Base-by-base conservation (phyloP, 2,888 invertebrate genomes). In the Eumerus sabulonum region DNA sequence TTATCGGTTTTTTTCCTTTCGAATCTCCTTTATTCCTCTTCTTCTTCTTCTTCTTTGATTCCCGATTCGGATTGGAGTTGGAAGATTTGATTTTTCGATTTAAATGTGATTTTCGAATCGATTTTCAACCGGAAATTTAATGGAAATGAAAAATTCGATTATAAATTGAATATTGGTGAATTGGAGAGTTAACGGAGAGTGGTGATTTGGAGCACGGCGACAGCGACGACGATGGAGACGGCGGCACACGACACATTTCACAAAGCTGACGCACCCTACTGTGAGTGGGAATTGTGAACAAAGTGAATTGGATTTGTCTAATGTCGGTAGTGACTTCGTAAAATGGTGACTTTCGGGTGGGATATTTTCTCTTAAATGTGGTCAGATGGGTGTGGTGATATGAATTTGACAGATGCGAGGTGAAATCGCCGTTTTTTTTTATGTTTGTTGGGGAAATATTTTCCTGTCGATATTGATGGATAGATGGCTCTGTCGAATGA, bases 241-340 rank as follows among this genome's bases (percentile, higher is more conserved):
- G 19, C 60, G 16, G 11, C 12, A 50, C 60, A 71, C 70, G 53
- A 66, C 76, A 71, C 70, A 62, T 70, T 76, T 66, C 60, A 53
- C 64, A 62, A 74, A 51, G 81, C 81, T 81, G 81, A 81, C 81
- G 76, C 81, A 76, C 81, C 81, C 81, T 71, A 81, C 70, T 74
- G 63, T 50, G 74, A 74, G 60, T 68, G 57, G 53, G 74, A 56
- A 48, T 56, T 64, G 59, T 60, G 68, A 74, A 79, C 79, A 74
- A 79, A 79, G 79, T 79, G 64, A 70, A 60, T 79, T 70, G 62
- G 59, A 57, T 48, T 59, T 63, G 44, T 35, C 17, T 48, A 3
- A 47, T 36, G 47, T 67, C 27, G 2, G 27, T 27, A 7, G 27
- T 27, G 27, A 27, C 3, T 27, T 68, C 47, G 66, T 64, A 11